A percentile compares a stretch with the other conserved stretches of the same genome.
These are phyloP conservation scores for Drosophila nigricruria DNA, from an alignment of 2,888 invertebrate species.

Conservation along the genomic window DNA sequence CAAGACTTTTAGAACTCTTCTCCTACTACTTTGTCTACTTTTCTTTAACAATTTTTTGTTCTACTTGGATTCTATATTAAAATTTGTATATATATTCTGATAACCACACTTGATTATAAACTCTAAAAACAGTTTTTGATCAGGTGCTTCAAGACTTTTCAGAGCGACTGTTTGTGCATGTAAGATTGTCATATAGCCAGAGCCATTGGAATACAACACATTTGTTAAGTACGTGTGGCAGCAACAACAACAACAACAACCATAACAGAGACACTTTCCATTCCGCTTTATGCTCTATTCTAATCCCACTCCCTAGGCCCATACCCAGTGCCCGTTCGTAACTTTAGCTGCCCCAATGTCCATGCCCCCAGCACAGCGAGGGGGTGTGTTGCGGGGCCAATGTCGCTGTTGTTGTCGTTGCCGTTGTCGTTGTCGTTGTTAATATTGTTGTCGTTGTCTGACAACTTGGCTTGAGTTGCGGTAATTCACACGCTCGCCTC, in stretches of 20 bases:
- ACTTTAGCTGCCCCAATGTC: constrained; percentile 48
- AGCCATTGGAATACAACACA: constrained; percentile 26
- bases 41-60: neutral
- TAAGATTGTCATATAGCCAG: constrained; percentile 17
- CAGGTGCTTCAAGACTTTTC: neutral
- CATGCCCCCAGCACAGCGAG: constrained; percentile 11
- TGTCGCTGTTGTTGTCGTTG: constrained; percentile 9
- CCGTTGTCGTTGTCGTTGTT: constrained; percentile 10
- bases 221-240: constrained; percentile 47
- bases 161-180: constrained; percentile 17
- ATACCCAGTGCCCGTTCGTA: constrained; percentile 26
- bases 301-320: constrained; percentile 32
- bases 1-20: neutral
- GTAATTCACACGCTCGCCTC: constrained; percentile 66
- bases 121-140: neutral
- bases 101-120: neutral
- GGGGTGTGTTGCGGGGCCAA: neutral
- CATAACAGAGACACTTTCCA: constrained; percentile 25
- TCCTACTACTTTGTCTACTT: neutral
- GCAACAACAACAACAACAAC: constrained; percentile 5
- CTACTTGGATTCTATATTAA: neutral
- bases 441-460: constrained; percentile 21
- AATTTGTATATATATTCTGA: neutral
- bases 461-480: constrained; percentile 40
- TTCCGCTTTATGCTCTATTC: constrained; percentile 37